Evolutionary conservation across 2,113 vertebrate species (phyloP).

Genomic region (Ictalurus furcatus): DNA sequence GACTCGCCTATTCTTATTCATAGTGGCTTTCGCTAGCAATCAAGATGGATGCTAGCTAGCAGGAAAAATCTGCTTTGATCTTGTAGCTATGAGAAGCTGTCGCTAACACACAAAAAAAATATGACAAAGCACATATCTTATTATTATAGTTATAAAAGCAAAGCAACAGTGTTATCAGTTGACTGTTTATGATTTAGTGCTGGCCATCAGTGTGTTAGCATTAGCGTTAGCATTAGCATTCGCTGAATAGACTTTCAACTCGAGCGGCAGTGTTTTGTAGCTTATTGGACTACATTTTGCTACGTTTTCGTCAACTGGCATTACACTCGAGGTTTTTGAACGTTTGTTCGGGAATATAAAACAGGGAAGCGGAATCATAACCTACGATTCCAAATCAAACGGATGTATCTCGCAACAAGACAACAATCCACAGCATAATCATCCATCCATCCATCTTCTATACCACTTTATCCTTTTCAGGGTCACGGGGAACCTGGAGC

Average conservation of each 20-base stretch:
- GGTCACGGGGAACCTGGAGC: too few relatives aligned
- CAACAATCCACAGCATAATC: neutral
- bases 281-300: neutral
- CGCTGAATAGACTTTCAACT: neutral
- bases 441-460: too few relatives aligned
- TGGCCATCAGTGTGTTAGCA: neutral
- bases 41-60: neutral
- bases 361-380: neutral
- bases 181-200: neutral
- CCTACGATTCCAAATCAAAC: neutral
- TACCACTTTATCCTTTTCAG: too few relatives aligned
- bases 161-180: neutral
- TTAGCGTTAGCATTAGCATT: neutral
- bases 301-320: neutral
- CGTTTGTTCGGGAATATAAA: neutral
- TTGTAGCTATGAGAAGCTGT: neutral
- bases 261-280: neutral
- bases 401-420: neutral
- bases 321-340: neutral
- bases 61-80: neutral
- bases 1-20: neutral
- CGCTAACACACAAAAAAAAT: neutral
- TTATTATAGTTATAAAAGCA: neutral
- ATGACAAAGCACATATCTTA: neutral
- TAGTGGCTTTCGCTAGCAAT: neutral